These are phyloP conservation scores for Stenopsyche tienmushanensis DNA, from an alignment of 1,140 invertebrate species.

Conservation along the genomic window DNA sequence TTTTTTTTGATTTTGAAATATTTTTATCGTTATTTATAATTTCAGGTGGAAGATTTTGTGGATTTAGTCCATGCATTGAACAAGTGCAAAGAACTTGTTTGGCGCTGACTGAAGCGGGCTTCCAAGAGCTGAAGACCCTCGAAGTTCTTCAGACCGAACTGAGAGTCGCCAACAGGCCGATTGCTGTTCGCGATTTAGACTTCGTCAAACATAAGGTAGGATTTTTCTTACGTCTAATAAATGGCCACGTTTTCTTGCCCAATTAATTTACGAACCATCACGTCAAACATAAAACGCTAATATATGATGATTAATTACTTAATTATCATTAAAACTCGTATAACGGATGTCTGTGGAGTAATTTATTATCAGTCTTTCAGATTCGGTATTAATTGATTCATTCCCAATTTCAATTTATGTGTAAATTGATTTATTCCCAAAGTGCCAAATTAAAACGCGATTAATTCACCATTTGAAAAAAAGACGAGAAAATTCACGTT, in stretches of 20 bases:
- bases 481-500: too few relatives aligned
- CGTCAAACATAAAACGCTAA: too few relatives aligned
- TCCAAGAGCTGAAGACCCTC: conserved; percentile 80
- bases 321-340: too few relatives aligned
- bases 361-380: too few relatives aligned
- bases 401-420: too few relatives aligned
- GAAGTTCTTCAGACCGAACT: conserved; percentile 86
- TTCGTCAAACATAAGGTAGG: conserved; percentile 63
- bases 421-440: too few relatives aligned
- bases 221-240: background rate
- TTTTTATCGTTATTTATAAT: conserved; percentile 41
- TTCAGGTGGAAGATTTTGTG: conserved; percentile 88
- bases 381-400: too few relatives aligned
- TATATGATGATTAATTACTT: too few relatives aligned
- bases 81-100: conserved; percentile 89
- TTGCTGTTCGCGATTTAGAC: conserved; percentile 69
- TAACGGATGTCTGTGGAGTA: too few relatives aligned
- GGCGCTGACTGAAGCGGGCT: conserved; percentile 68
- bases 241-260: background rate
- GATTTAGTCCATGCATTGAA: conserved; percentile 97
- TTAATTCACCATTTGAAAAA: too few relatives aligned
- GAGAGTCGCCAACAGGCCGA: conserved; percentile 70
- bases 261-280: too few relatives aligned
- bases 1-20: conserved; percentile 32
- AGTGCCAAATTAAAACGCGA: too few relatives aligned